These are phyloP conservation scores for Halcyon badia DNA, from an alignment of 2,797 vertebrate genomes.

Conservation along the genomic window DNA sequence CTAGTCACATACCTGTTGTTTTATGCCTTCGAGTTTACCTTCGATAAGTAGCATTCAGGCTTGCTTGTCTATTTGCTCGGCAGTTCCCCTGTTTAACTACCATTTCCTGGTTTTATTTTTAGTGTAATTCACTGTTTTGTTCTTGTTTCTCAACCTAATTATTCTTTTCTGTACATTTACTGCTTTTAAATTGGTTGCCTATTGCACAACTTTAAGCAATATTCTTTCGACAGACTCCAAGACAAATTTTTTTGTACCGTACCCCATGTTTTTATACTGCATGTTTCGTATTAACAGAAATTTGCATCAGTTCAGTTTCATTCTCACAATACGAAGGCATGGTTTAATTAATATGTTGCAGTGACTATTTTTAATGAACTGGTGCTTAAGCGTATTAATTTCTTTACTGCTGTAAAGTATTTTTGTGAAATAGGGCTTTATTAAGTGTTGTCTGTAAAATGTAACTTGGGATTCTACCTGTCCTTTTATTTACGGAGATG, in stretches of 20 bases:
- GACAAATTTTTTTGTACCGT: neutral
- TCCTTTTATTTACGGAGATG: neutral
- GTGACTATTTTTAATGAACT: neutral
- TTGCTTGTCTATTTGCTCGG: neutral
- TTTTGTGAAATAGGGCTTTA: neutral
- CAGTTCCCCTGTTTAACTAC: slow-evolving; percentile 28
- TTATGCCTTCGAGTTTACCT: neutral
- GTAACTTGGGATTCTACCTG: neutral
- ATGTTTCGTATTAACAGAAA: neutral
- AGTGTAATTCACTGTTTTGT: neutral
- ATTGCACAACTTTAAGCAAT: neutral
- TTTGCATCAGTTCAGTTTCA: neutral
- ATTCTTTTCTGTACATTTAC: neutral
- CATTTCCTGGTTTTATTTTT: neutral
- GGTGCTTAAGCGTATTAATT: neutral
- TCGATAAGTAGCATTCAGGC: neutral
- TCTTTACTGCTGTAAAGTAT: neutral
- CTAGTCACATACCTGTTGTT: neutral
- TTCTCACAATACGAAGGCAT: neutral
- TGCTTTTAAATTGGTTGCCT: neutral
- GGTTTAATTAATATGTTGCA: neutral
- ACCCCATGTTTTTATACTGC: neutral
- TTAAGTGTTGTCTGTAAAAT: neutral
- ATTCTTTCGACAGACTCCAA: neutral
- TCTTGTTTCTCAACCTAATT: neutral